Percentiles rank a stretch among this genome's conserved stretches.
phyloP scores from a whole-genome alignment of 1,140 invertebrate genomes.

The Micrasema minimum region DNA sequence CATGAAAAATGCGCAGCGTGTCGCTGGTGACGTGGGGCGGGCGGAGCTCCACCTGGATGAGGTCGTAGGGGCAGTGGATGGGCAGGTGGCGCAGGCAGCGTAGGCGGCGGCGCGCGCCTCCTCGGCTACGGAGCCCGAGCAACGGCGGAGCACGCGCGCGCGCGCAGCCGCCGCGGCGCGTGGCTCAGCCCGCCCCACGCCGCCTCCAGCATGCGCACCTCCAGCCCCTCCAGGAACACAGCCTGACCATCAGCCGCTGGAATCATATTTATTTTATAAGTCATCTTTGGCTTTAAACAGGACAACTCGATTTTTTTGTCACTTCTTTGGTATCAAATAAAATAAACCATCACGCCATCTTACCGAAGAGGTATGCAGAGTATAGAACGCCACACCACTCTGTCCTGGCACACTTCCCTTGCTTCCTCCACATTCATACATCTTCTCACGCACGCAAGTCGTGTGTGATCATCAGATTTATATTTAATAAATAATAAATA shows the following conservation, averaged over 20 bases:
- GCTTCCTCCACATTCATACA: no score
- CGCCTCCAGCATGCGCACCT: constrained; percentile 88
- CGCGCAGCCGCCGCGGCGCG: constrained; percentile 78
- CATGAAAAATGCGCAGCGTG: constrained; percentile 74
- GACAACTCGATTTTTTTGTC: no score
- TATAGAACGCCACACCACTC: no score
- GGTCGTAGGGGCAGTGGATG: constrained; percentile 87
- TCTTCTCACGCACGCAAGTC: no score
- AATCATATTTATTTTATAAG: no score
- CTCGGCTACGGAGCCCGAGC: constrained; percentile 85
- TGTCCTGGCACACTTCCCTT: no score
- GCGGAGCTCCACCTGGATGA: constrained; percentile 86
- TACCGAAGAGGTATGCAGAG: no score
- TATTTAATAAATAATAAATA: no score
- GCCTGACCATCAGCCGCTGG: constrained; percentile 89
- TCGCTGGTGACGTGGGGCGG: constrained; percentile 76
- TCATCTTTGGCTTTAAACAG: no score
- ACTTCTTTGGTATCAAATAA: no score
- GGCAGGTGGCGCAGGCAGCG: constrained; percentile 91
- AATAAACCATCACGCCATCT: no score
- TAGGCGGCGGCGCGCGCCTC: constrained; percentile 79
- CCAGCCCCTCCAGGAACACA: constrained; percentile 91
- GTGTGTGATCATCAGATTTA: no score
- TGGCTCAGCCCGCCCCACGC: constrained; percentile 85
- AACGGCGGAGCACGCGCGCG: constrained; percentile 85